Percentiles rank a stretch among this genome's conserved stretches.
Evolutionary conservation across 2,797 vertebrate species (phyloP).

Genomic region (Sebastes hopkinsi): DNA sequence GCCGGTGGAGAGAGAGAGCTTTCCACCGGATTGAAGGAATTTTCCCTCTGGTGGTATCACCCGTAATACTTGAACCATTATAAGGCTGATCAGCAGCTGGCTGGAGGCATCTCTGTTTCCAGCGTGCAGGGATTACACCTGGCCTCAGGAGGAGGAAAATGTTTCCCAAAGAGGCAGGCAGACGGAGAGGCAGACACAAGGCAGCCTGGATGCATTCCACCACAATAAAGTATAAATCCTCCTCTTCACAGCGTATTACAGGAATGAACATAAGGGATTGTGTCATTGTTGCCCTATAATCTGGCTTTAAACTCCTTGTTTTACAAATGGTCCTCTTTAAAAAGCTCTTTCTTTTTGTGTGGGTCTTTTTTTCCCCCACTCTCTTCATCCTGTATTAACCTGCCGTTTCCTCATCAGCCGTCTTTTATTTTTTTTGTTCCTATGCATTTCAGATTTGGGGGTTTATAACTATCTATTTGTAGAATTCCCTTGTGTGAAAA

Average conservation of each 20-base stretch:
- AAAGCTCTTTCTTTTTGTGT: conserved; percentile 74
- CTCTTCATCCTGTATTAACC: conserved; percentile 74
- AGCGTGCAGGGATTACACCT: conserved; percentile 78
- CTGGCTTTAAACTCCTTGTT: conserved; percentile 91
- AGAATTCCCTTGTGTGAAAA: not conserved
- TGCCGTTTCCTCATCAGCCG: conserved; percentile 66
- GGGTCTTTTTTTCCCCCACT: conserved; percentile 25
- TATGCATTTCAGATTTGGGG: conserved; percentile 10
- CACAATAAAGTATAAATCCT: conserved; percentile 84
- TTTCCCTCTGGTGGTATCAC: conserved; percentile 69
- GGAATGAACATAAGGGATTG: conserved; percentile 84
- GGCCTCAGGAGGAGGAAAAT: conserved; percentile 74
- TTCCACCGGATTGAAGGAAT: conserved; percentile 65
- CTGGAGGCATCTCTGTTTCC: conserved; percentile 70
- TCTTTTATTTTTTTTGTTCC: conserved; percentile 34
- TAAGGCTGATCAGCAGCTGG: conserved; percentile 70
- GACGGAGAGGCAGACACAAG: conserved; percentile 50
- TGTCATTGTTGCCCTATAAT: conserved; percentile 87
- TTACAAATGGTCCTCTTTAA: conserved; percentile 85
- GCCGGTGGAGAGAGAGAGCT: conserved; percentile 46
- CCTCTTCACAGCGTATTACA: conserved; percentile 82
- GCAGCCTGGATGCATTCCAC: conserved; percentile 70
- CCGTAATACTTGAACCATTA: conserved; percentile 67
- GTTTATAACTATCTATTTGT: conserved; percentile 1
- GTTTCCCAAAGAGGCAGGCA: conserved; percentile 70